A percentile compares a stretch with the other conserved stretches of the same genome.
phyloP scores from a whole-genome alignment of 1,140 invertebrate species.

The Procambarus virginalis region DNA sequence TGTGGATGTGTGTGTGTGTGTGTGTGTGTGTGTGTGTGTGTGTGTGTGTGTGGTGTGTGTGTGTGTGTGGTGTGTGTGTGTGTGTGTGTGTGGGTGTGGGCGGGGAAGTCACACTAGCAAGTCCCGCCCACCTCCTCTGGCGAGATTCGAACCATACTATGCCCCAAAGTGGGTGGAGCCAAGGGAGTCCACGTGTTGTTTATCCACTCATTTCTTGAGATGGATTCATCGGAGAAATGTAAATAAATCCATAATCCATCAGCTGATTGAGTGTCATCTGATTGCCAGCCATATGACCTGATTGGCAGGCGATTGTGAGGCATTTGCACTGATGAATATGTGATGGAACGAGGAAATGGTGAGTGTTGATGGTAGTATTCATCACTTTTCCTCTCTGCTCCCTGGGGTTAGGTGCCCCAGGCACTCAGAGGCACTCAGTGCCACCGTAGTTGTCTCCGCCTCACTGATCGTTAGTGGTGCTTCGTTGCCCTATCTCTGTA shows the following conservation, averaged over 20 bases:
- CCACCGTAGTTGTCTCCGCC: background rate
- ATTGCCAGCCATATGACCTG: too few species aligned
- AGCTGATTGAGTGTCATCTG: too few species aligned
- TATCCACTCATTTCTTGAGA: background rate
- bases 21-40: too few species aligned
- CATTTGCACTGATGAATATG: too few species aligned
- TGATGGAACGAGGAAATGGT: background rate
- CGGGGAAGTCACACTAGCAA: background rate
- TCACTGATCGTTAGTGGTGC: background rate
- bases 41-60: background rate
- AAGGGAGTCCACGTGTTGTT: background rate
- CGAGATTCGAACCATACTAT: background rate
- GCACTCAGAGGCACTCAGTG: background rate
- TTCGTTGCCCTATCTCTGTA: background rate
- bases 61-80: background rate
- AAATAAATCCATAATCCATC: too few species aligned
- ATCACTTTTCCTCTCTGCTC: background rate
- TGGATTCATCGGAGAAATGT: background rate
- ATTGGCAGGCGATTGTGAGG: too few species aligned
- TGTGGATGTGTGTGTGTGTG: too few species aligned
- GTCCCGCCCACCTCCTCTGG: constrained; percentile 4
- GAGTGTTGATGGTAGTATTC: background rate
- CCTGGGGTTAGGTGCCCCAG: background rate
- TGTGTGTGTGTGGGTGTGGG: background rate
- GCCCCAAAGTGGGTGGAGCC: background rate